Conservation (phyloP, 2,797 vertebrate genomes). For the Borostomias antarcticus region DNA sequence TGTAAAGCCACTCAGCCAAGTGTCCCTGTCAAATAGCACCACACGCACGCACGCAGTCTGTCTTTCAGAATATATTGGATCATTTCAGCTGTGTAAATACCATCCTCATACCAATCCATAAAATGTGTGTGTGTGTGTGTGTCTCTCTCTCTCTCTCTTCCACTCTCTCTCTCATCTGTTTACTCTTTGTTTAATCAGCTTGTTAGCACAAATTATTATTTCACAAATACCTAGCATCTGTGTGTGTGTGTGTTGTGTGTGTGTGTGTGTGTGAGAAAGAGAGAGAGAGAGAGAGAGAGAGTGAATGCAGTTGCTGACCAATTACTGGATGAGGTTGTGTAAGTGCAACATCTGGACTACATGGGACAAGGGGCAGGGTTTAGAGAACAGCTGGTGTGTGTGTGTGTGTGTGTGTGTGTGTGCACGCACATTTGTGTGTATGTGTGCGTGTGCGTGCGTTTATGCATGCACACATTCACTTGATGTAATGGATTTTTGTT, state of each 20-base stretch:
- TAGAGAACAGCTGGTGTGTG: constrained; percentile 28
- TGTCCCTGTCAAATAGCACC: constrained; percentile 35
- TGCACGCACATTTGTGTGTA: not conserved
- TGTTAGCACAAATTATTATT: constrained; percentile 20
- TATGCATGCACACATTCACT: too few species aligned
- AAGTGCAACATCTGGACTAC: constrained; percentile 40
- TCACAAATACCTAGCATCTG: not conserved
- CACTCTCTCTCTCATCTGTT: not conserved
- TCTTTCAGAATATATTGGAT: constrained; percentile 18
- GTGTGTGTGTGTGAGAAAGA: not conserved
- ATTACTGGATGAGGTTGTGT: constrained; percentile 34
- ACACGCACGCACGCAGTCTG: constrained; percentile 15
- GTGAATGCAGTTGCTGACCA: constrained; percentile 14
- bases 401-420: not conserved
- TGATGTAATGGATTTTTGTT: too few species aligned
- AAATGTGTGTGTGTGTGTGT: too few species aligned
- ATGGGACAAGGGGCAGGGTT: not conserved
- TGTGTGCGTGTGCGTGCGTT: too few species aligned
- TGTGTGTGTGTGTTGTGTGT: constrained; percentile 8
- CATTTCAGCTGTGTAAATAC: constrained; percentile 48
- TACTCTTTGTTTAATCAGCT: constrained; percentile 29
- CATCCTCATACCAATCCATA: constrained; percentile 27
- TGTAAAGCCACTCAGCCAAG: constrained; percentile 54
- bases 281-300: too few species aligned
- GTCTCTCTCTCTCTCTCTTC: too few species aligned